Evolutionary conservation across 2,113 vertebrate genomes (phyloP).

Genomic region (Nyctibius bracteatus): DNA sequence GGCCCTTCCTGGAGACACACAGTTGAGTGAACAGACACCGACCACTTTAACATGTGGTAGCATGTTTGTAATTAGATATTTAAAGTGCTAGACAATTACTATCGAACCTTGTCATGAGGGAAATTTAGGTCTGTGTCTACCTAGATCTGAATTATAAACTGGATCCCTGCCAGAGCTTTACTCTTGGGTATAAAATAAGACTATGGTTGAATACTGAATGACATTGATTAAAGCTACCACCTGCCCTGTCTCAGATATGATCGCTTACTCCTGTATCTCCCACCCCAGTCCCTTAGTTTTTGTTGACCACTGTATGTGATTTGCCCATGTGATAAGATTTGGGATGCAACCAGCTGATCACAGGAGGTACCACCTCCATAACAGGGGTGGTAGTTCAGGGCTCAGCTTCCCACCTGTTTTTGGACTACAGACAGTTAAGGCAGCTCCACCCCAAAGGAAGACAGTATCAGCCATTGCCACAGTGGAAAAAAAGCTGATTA

Average conservation of each 20-base stretch:
- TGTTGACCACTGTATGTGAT: not conserved
- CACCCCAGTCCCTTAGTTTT: not conserved
- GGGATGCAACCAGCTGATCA: not conserved
- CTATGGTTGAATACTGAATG: not conserved
- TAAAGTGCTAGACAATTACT: slow-evolving; percentile 55
- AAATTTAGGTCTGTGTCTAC: slow-evolving; percentile 22
- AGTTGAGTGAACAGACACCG: slow-evolving; percentile 47
- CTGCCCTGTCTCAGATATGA: not conserved
- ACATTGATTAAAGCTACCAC: not conserved
- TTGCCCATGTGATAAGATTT: not conserved
- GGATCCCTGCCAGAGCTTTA: slow-evolving; percentile 10
- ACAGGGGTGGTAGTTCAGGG: not conserved
- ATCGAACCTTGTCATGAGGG: slow-evolving; percentile 15
- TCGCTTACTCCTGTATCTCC: not conserved
- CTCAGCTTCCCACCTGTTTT: not conserved
- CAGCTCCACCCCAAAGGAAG: not conserved
- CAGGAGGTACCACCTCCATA: not conserved
- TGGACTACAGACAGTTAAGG: not conserved
- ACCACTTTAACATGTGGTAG: slow-evolving; percentile 50
- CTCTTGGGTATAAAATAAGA: slow-evolving; percentile 16
- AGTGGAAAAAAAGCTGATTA: not conserved
- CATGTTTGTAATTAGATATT: slow-evolving; percentile 61
- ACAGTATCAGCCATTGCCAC: not conserved
- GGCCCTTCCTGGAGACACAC: slow-evolving; percentile 54
- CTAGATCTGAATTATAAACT: slow-evolving; percentile 18